phyloP scores from a whole-genome alignment of 2,797 vertebrate species.

The Lepus townsendii region DNA sequence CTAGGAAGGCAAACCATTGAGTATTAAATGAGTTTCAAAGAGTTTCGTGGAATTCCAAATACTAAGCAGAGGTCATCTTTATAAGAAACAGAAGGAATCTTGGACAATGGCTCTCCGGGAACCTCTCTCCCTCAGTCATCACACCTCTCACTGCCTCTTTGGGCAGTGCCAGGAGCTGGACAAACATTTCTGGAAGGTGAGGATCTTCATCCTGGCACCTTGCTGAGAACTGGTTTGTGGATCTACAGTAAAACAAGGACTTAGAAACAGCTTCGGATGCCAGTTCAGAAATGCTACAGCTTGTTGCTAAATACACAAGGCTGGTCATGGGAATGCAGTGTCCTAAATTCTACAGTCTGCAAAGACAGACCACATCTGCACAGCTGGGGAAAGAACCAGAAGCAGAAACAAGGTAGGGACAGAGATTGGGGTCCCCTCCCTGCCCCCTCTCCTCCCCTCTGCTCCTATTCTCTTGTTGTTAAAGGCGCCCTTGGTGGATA shows the following conservation, averaged over 20 bases:
- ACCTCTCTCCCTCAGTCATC: background rate
- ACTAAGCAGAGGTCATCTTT: slow-evolving; percentile 49
- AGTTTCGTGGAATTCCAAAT: slow-evolving; percentile 57
- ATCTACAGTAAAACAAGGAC: background rate
- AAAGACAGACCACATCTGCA: background rate
- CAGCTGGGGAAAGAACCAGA: background rate
- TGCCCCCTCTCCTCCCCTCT: accelerated
- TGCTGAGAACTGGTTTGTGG: background rate
- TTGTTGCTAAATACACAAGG: background rate
- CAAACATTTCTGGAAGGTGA: background rate
- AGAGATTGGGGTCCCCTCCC: background rate
- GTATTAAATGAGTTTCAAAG: slow-evolving; percentile 13
- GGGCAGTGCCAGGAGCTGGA: background rate
- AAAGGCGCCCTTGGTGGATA: slow-evolving; percentile 35
- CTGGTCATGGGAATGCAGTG: background rate
- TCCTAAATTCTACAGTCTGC: background rate
- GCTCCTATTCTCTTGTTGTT: background rate
- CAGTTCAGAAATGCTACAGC: background rate
- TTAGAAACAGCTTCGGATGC: background rate
- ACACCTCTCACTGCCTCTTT: background rate
- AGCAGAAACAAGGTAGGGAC: background rate
- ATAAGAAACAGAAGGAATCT: background rate
- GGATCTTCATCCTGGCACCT: background rate
- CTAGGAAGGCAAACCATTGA: background rate
- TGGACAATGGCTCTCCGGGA: background rate